phyloP scores from a whole-genome alignment of 2,888 invertebrate species.

The Trichogramma dendrolimi region DNA sequence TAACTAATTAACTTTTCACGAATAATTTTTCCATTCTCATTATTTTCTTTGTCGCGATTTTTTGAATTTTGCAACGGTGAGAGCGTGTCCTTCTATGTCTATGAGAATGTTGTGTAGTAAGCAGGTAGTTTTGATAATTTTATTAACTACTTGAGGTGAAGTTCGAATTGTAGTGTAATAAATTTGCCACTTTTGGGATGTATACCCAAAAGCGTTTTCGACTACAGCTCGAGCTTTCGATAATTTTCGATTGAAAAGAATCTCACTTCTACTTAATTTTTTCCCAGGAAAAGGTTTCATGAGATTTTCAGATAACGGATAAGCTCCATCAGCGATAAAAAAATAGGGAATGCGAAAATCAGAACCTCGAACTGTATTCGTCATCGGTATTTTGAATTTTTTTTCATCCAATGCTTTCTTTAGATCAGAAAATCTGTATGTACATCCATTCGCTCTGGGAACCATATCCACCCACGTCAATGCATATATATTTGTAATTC shows the following conservation, averaged over 20 bases:
- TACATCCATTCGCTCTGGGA: constrained; percentile 9
- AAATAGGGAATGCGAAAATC: constrained; percentile 13
- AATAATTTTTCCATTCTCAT: too few species aligned
- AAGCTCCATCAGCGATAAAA: constrained; percentile 17
- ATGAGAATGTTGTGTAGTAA: too few species aligned
- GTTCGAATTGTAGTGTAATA: constrained; percentile 15
- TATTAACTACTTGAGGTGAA: too few species aligned
- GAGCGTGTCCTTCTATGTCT: too few species aligned
- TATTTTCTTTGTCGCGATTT: too few species aligned
- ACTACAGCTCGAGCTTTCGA: constrained; percentile 10
- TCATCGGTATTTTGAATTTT: constrained; percentile 5
- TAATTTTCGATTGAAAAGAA: constrained; percentile 13
- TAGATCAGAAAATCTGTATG: constrained; percentile 14
- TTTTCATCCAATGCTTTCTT: constrained; percentile 3
- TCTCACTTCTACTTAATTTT: constrained; percentile 8
- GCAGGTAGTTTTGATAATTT: too few species aligned
- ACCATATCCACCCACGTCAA: constrained; percentile 20
- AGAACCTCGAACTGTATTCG: constrained; percentile 13
- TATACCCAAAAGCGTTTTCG: constrained; percentile 8
- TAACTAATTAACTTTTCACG: too few species aligned
- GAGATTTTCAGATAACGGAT: constrained; percentile 9
- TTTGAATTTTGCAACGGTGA: too few species aligned
- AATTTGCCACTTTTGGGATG: constrained; percentile 12
- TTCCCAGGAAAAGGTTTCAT: constrained; percentile 17
- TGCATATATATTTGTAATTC: constrained; percentile 6